A percentile compares a stretch with the other conserved stretches of the same genome.
phyloP scores from a whole-genome alignment of 2,888 invertebrate genomes.

The Pterobdella sp. region DNA sequence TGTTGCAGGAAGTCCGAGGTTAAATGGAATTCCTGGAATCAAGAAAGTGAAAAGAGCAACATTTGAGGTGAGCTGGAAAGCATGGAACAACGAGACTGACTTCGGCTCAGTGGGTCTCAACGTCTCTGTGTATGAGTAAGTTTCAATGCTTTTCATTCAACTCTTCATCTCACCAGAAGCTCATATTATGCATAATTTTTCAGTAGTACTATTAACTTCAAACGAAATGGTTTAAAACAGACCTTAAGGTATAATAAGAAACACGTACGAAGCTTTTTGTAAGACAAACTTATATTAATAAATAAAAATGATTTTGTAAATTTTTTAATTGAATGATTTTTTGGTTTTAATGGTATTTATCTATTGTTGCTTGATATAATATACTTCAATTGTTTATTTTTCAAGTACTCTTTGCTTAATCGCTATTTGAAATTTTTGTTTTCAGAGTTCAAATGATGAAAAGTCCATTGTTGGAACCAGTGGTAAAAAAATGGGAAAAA shows the following conservation, averaged over 20 bases:
- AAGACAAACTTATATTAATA: too few species aligned
- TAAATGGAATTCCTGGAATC: conserved; percentile 38
- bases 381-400: neutral
- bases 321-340: too few species aligned
- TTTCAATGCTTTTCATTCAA: neutral
- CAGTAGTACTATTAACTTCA: neutral
- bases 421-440: too few species aligned
- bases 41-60: conserved; percentile 39
- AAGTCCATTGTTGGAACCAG: neutral
- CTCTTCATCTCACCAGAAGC: neutral
- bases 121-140: conserved; percentile 34
- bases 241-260: neutral
- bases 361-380: too few species aligned
- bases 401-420: too few species aligned
- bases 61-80: conserved; percentile 41
- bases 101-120: conserved; percentile 41
- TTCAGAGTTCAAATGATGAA: neutral
- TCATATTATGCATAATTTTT: neutral
- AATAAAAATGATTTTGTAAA: too few species aligned
- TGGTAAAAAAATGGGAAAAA: neutral
- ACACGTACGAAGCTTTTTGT: too few species aligned
- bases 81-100: conserved; percentile 42
- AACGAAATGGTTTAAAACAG: neutral
- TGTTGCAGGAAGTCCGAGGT: conserved; percentile 33
- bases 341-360: too few species aligned